A percentile compares a stretch with the other conserved stretches of the same genome.
Conservation (phyloP, 2,797 vertebrate genomes). For the Halcyon chelicuti region DNA sequence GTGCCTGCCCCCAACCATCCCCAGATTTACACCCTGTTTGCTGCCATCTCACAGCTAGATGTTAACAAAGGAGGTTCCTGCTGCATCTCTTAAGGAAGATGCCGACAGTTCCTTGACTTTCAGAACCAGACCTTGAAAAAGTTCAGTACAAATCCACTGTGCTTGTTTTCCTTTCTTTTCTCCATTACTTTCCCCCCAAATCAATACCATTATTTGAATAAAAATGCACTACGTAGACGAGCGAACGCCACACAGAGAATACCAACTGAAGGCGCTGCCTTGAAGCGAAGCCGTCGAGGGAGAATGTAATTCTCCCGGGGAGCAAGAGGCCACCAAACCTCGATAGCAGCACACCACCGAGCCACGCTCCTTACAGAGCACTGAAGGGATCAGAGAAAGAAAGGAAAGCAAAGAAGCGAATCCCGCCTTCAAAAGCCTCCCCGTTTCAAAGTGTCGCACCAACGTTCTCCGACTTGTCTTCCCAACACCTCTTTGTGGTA, state of each 20-base stretch:
- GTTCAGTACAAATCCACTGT: background rate
- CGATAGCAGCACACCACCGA: background rate
- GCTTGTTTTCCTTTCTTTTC: conserved; percentile 60
- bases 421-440: conserved; percentile 4
- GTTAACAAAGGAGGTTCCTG: background rate
- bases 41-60: background rate
- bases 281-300: conserved; percentile 5
- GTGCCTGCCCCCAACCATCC: background rate
- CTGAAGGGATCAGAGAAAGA: background rate
- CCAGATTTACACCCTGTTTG: background rate
- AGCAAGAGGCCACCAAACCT: conserved; percentile 47
- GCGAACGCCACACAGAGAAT: background rate
- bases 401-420: background rate
- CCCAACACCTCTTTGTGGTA: background rate
- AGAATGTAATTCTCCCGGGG: background rate
- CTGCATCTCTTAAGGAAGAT: background rate
- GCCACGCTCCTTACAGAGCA: background rate
- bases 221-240: conserved; percentile 8
- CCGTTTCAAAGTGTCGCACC: background rate
- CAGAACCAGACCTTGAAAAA: conserved; percentile 6
- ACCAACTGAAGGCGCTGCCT: background rate
- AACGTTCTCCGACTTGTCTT: background rate
- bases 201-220: conserved; percentile 62
- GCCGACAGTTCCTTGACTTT: background rate
- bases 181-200: background rate